Evolutionary conservation across 2,888 invertebrate species (phyloP).

Genomic region (Andrena chrysosceles): DNA sequence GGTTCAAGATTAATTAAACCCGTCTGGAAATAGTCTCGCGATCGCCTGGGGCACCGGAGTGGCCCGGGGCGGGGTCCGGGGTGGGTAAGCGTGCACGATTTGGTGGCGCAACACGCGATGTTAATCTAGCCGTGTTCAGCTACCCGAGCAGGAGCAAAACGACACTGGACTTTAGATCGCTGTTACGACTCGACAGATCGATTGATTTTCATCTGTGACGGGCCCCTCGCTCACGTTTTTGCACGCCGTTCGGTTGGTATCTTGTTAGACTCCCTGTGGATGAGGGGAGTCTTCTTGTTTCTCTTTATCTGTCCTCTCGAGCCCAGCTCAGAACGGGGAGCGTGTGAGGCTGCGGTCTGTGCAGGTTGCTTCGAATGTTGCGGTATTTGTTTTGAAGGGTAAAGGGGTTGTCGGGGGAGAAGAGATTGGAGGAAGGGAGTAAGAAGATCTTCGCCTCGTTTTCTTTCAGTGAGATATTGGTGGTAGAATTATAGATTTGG

Average conservation of each 20-base stretch:
- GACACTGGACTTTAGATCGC: slow-evolving; percentile 40
- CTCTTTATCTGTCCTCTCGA: not conserved
- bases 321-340: not conserved
- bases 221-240: not conserved
- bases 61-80: not conserved
- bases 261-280: not conserved
- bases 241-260: not conserved
- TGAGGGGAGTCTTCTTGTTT: not conserved
- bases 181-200: slow-evolving; percentile 39
- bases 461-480: too few relatives aligned
- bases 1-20: slow-evolving; percentile 82
- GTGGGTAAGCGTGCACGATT: slow-evolving; percentile 58
- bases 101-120: slow-evolving; percentile 69
- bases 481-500: too few relatives aligned
- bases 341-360: not conserved
- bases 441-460: too few relatives aligned
- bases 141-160: slow-evolving; percentile 32
- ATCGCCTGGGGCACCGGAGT: slow-evolving; percentile 26
- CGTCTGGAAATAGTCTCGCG: slow-evolving; percentile 80
- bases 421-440: too few relatives aligned
- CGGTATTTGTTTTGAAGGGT: too few relatives aligned
- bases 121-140: slow-evolving; percentile 66
- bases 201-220: not conserved
- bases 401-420: too few relatives aligned
- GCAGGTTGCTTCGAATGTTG: not conserved